Conservation (phyloP, 92 coral and sea anemone genomes). For the Hydrozoanthus gracilis region DNA sequence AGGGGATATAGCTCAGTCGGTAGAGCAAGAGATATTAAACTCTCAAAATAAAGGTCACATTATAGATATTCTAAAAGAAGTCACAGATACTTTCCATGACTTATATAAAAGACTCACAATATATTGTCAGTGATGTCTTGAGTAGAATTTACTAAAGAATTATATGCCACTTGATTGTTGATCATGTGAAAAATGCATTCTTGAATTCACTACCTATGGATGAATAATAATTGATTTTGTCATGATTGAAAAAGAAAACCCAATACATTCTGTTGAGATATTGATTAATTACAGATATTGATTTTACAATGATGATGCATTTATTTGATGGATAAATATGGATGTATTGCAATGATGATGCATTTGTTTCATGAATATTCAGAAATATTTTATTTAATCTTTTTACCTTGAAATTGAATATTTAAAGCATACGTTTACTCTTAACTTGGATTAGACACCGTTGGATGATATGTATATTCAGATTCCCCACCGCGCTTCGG, state of each 20-base stretch:
- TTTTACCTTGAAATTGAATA: background rate
- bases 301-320: background rate
- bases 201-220: background rate
- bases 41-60: background rate
- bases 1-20: background rate
- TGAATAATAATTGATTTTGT: background rate
- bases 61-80: background rate
- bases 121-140: background rate
- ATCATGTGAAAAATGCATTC: background rate
- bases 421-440: background rate
- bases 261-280: background rate
- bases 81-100: background rate
- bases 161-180: background rate
- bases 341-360: background rate
- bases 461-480: background rate
- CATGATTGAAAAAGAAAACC: background rate
- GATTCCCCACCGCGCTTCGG: background rate
- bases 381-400: background rate
- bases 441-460: background rate
- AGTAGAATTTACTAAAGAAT: background rate
- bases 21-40: background rate
- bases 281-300: background rate
- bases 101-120: background rate
- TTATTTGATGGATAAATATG: background rate
- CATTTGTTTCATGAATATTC: background rate